Conservation (phyloP, 1,140 invertebrate species). For the Lepidurus apus region DNA sequence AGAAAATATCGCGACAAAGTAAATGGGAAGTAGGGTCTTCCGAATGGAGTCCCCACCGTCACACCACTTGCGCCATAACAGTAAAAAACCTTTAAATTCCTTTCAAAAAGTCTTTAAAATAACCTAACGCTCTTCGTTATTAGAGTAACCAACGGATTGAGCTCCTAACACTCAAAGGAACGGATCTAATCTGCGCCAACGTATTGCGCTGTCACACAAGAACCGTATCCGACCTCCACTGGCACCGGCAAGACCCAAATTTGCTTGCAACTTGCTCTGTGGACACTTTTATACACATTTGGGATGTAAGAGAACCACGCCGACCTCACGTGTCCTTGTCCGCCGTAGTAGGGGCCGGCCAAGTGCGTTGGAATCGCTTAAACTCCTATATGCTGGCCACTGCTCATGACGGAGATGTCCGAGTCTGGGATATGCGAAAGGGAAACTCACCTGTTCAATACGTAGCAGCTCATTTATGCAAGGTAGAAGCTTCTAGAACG, state of each 20-base stretch:
- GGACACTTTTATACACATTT: constrained; percentile 87
- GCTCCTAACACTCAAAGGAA: constrained; percentile 64
- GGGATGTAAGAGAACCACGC: constrained; percentile 81
- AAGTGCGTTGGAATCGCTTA: constrained; percentile 89
- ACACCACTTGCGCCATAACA: constrained; percentile 78
- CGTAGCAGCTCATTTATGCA: constrained; percentile 85
- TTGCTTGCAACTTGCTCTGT: constrained; percentile 86
- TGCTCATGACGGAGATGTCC: constrained; percentile 89
- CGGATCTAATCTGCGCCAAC: constrained; percentile 61
- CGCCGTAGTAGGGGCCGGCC: constrained; percentile 80
- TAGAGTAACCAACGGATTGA: constrained; percentile 79
- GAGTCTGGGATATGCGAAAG: constrained; percentile 92
- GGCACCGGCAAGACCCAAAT: constrained; percentile 84
- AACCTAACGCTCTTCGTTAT: constrained; percentile 33
- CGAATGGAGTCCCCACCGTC: constrained; percentile 80
- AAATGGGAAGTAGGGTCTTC: constrained; percentile 89
- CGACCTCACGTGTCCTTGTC: constrained; percentile 74
- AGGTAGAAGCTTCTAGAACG: constrained; percentile 44
- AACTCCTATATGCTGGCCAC: constrained; percentile 79
- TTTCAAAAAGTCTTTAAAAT: neutral
- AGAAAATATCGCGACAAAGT: constrained; percentile 75
- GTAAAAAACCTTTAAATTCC: constrained; percentile 52
- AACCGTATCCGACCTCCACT: constrained; percentile 86
- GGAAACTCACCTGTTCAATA: constrained; percentile 80
- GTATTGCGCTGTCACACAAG: constrained; percentile 78